A percentile compares a stretch with the other conserved stretches of the same genome.
These are phyloP conservation scores for Diplosoma virens DNA, from an alignment of 23 tunicate species.

Conservation along the genomic window DNA sequence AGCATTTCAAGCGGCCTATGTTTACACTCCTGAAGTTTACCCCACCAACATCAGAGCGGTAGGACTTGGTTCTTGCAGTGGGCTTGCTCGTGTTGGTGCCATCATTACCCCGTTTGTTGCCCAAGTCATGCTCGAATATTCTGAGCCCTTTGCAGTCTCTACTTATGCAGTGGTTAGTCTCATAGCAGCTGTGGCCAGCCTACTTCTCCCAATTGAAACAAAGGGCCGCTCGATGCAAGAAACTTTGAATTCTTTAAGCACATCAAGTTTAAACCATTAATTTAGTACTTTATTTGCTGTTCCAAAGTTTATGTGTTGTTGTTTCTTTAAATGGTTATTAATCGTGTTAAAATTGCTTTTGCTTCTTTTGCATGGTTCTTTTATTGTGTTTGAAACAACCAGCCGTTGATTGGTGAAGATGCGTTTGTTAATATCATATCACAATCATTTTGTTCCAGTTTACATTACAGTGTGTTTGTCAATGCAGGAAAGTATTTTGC, in stretches of 20 bases:
- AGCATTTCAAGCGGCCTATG: slow-evolving; percentile 98
- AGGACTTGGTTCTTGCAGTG: slow-evolving; percentile 98
- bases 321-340: too few species aligned
- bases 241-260: background rate
- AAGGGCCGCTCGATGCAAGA: slow-evolving; percentile 94
- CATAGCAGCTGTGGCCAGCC: slow-evolving; percentile 68
- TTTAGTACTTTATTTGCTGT: too few species aligned
- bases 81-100: slow-evolving; percentile 92
- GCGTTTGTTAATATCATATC: too few species aligned
- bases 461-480: too few species aligned
- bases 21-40: slow-evolving; percentile 97
- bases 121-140: slow-evolving; percentile 75
- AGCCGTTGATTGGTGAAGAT: too few species aligned
- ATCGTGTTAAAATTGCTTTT: too few species aligned
- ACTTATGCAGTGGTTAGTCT: slow-evolving; percentile 83
- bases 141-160: slow-evolving; percentile 60
- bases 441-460: too few species aligned
- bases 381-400: too few species aligned
- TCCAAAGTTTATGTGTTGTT: too few species aligned
- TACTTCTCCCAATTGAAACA: slow-evolving; percentile 90
- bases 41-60: slow-evolving; percentile 93
- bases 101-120: slow-evolving; percentile 95
- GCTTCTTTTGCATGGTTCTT: too few species aligned
- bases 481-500: too few species aligned
- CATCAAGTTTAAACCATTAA: too few species aligned